These are phyloP conservation scores for Macroglossus sobrinus DNA, from an alignment of 2,113 vertebrate genomes.

Conservation along the genomic window DNA sequence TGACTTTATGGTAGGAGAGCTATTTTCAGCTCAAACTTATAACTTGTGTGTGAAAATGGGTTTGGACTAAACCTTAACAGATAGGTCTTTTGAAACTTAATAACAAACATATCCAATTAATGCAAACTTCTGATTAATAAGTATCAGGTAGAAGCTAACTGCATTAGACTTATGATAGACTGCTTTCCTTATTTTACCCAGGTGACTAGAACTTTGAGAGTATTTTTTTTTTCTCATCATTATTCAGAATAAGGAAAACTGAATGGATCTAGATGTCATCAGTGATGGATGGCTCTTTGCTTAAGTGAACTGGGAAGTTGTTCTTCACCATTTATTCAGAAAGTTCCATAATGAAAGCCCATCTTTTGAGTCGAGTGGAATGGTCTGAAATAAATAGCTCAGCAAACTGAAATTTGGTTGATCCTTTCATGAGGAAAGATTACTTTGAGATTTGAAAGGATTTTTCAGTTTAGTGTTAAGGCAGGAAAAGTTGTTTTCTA, in stretches of 20 bases:
- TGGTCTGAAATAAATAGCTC: conserved; percentile 39
- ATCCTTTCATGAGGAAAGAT: conserved; percentile 32
- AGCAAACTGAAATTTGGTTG: conserved; percentile 2
- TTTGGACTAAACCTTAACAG: conserved; percentile 53
- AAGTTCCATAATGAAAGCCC: conserved; percentile 40
- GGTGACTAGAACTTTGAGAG: not conserved
- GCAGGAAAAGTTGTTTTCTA: conserved; percentile 17
- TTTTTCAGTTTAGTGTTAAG: conserved; percentile 18
- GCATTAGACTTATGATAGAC: not conserved
- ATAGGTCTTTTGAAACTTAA: conserved; percentile 40
- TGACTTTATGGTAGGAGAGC: conserved; percentile 58
- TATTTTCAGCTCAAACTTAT: conserved; percentile 56
- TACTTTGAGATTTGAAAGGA: conserved; percentile 51
- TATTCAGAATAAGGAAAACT: not conserved
- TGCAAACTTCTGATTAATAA: conserved; percentile 36
- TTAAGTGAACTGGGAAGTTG: not conserved
- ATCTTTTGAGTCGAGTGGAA: not conserved
- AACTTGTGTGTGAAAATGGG: conserved; percentile 41
- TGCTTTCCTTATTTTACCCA: not conserved
- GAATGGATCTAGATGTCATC: not conserved
- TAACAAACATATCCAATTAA: conserved; percentile 38
- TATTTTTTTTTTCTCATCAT: not conserved
- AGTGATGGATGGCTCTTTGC: not conserved
- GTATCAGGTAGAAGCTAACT: not conserved
- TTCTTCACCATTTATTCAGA: conserved; percentile 20